A percentile compares a stretch with the other conserved stretches of the same genome.
These are phyloP conservation scores for Psix sp. DNA, from an alignment of 1,140 invertebrate genomes.

Conservation along the genomic window DNA sequence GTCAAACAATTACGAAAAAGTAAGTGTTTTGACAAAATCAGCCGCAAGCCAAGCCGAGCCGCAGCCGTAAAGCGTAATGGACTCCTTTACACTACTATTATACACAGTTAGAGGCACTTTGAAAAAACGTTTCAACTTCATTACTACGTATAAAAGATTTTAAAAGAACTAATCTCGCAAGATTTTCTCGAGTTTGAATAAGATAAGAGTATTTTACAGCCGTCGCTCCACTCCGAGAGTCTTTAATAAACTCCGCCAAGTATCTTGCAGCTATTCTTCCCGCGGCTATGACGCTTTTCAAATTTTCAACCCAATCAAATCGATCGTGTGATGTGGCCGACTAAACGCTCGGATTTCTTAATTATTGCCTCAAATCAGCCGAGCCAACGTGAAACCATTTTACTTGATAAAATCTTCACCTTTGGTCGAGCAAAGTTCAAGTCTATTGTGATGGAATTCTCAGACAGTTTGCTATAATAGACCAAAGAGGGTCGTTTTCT, in stretches of 20 bases:
- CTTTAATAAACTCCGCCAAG: slow-evolving; percentile 37
- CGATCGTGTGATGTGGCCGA: slow-evolving; percentile 15
- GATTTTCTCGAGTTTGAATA: slow-evolving; percentile 50
- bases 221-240: slow-evolving; percentile 22
- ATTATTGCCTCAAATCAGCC: too few relatives aligned
- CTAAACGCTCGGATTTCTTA: too few relatives aligned
- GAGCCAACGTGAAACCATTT: too few relatives aligned
- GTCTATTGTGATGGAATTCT: too few relatives aligned
- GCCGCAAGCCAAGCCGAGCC: background rate
- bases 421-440: too few relatives aligned
- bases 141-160: slow-evolving; percentile 56
- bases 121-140: slow-evolving; percentile 57
- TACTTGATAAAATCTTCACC: too few relatives aligned
- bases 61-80: slow-evolving; percentile 33
- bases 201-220: slow-evolving; percentile 53
- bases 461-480: too few relatives aligned
- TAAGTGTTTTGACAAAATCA: slow-evolving; percentile 41
- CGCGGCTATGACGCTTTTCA: background rate
- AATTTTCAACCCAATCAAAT: slow-evolving; percentile 13
- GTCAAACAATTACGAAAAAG: slow-evolving; percentile 27
- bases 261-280: slow-evolving; percentile 22
- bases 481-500: too few relatives aligned
- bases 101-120: slow-evolving; percentile 47
- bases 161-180: slow-evolving; percentile 52
- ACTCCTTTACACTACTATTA: slow-evolving; percentile 55